These are phyloP conservation scores for Epiblema foenella DNA, from an alignment of 2,888 invertebrate species.

Conservation along the genomic window DNA sequence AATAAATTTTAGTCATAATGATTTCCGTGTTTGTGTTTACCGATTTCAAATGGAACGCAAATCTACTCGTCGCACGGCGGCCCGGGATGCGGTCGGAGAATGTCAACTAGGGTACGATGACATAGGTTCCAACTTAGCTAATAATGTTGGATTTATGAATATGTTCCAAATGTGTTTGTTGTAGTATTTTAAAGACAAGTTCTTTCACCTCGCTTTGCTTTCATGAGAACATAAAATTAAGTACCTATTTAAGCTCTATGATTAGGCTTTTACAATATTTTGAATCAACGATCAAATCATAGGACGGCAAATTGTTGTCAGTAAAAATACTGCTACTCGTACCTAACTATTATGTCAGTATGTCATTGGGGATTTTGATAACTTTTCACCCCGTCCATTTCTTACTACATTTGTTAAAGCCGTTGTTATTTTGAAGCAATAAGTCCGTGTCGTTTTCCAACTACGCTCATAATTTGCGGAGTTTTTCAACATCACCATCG, in stretches of 20 bases:
- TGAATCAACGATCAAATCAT: background rate
- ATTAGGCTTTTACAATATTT: background rate
- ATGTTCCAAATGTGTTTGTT: background rate
- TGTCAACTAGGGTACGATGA: constrained; percentile 25
- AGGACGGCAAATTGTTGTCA: too few species aligned
- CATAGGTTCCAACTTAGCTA: constrained; percentile 7
- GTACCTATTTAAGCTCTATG: too few species aligned
- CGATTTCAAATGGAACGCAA: constrained; percentile 29
- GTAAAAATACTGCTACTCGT: too few species aligned
- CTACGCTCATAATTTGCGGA: background rate
- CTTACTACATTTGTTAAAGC: background rate
- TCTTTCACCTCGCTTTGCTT: too few species aligned
- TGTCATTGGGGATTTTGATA: too few species aligned
- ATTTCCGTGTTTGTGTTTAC: constrained; percentile 49
- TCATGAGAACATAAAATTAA: too few species aligned
- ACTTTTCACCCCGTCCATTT: too few species aligned
- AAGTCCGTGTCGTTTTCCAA: background rate
- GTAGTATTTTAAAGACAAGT: background rate
- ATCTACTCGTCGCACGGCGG: constrained; percentile 9
- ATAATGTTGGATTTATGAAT: constrained; percentile 2
- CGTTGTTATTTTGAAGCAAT: background rate
- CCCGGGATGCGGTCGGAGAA: constrained; percentile 12
- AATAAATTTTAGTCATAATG: constrained; percentile 63
- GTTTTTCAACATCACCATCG: constrained; percentile 16
- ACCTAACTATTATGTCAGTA: too few species aligned